Evolutionary conservation across 2,797 vertebrate genomes (phyloP), one percentile per base, ranked within the genome.

Genomic region (Anabacerthia variegaticeps): DNA sequence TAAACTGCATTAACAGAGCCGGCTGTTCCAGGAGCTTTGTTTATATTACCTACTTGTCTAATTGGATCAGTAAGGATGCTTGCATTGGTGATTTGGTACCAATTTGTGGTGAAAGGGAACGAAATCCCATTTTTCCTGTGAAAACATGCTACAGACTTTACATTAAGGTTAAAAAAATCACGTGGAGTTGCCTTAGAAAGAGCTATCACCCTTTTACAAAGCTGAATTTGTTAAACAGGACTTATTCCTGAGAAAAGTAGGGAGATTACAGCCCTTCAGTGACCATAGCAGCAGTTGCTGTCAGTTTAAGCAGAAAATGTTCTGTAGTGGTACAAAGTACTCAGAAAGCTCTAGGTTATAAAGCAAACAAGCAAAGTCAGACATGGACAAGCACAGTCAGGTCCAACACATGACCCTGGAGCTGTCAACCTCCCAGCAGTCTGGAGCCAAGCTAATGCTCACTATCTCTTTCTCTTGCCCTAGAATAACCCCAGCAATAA

Each of bases 401-500:
- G 63, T 62, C 66, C 54, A 90, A 32, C 51, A n/a, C n/a, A 19
- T 32, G 79, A 66, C n/a, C 46, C 44, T 24, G 15, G 3, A 62
- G 49, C 44, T 1, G 0, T 89, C 92, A 86, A 59, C 68, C 34
- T 79, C 55, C 23, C 23, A 27, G 19, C 46, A 66, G 80, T 73
- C 81, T 34, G 19, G 71, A 91, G 63, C 92, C 93, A 86, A 43
- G 10, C 84, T 96, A 96, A 96, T 94, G 75, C 73, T 94, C 7
- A 0, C 92, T 95, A 79, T 96, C 73, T 63, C 80, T 94, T 84
- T 91, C 67, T 96, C 88, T 88, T 51, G 71, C 91, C 94, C 96
- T 97, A 99, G 99, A 99, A 98, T 95, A 99, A 99, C 96, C 99
- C 99, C 92, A 99, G 98, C 98, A 99, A 99, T 98, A 99, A 99